Evolutionary conservation across 1,140 invertebrate genomes (phyloP).

Genomic region (Cherax quadricarinatus): DNA sequence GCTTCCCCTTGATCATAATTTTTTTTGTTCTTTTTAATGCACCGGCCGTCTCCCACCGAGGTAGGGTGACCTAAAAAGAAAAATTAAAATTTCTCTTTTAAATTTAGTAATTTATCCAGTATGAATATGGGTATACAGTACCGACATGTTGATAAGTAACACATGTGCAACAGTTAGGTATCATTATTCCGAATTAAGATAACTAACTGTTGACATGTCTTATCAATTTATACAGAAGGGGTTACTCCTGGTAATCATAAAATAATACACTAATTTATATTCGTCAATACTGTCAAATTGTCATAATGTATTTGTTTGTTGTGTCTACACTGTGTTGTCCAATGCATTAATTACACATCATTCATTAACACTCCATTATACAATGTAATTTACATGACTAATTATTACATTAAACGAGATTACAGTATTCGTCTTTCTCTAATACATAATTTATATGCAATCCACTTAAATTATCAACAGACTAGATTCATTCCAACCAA

Average conservation of each 20-base stretch:
- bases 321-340: neutral
- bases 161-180: no score
- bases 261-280: neutral
- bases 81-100: neutral
- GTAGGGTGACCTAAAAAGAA: no score
- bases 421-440: neutral
- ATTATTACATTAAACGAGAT: neutral
- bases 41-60: no score
- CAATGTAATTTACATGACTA: neutral
- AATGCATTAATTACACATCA: neutral
- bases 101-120: neutral
- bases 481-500: constrained; percentile 35
- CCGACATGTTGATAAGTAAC: neutral
- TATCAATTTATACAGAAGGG: no score
- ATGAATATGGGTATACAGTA: neutral
- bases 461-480: constrained; percentile 40
- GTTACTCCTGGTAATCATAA: no score
- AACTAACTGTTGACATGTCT: no score
- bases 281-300: neutral
- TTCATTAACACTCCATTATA: neutral
- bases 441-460: neutral
- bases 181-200: neutral
- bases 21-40: no score
- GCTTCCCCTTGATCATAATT: no score
- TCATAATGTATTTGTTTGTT: neutral